Evolutionary conservation across 1,140 invertebrate species (phyloP), one percentile per base, ranked within the genome.

Genomic region (Drosophila arizonae): DNA sequence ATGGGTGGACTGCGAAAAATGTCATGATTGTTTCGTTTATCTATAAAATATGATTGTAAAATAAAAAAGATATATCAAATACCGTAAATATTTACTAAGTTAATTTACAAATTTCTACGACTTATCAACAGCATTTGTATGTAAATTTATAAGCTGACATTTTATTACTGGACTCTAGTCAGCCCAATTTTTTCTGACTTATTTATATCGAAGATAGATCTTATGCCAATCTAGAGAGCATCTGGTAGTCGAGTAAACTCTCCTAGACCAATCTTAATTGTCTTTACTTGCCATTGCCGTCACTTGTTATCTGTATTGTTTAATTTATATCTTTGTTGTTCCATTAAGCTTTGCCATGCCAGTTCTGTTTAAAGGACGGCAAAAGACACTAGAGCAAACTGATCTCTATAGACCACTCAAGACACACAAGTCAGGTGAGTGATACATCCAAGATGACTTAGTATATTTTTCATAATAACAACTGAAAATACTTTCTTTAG

Each of bases 361-460:
- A 52, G 92, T 92, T 17, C 92, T 94, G 62, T 90, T 92, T 50
- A 91, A 92, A 71, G 93, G 93, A 15, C 91, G 91, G 15, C 92
- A 92, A 68, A 92, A 92, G 57, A 93, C 94, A 45, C 72, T 94
- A 46, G 92, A 94, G 68, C 90, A 92, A 54, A 78, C 88, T n/a
- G 94, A 95, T 90, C 90, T 95, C 0, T 94, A 93, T 75, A 81
- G 92, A 65, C 92, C 94, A n/a, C 87, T 94, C 1, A 90, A 91
- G 21, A 93, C 93, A 56, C 94, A 95, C 77, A 91, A 92, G 52
- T 94, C 94, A 2, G 91, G 86, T 90, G 36, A 79, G 72, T 50
- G 8, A 28, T 1, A 6, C 6, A 43, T 33, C 6, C 9, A 11
- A 36, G 21, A n/a, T n/a, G 28, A 4, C 17, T 17, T 8, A 2